Percentiles rank a stretch among this genome's conserved stretches.
These are phyloP conservation scores for Lepus europaeus DNA, from an alignment of 2,113 vertebrate genomes.

Conservation along the genomic window DNA sequence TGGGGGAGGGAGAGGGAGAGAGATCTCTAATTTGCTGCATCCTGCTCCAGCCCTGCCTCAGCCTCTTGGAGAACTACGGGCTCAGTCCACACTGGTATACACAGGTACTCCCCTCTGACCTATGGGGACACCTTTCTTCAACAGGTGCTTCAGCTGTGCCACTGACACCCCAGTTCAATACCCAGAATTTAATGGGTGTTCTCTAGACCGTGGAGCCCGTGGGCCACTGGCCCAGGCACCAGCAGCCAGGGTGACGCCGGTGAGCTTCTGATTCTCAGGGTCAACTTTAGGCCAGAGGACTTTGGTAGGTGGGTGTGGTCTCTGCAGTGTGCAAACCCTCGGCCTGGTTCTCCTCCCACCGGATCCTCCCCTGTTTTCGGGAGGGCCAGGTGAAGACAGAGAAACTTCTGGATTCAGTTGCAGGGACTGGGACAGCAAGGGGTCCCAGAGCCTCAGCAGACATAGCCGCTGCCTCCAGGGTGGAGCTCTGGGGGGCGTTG, in stretches of 20 bases:
- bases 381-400: background rate
- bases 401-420: background rate
- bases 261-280: slow-evolving; percentile 26
- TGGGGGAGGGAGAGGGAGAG: no score
- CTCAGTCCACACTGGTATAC: background rate
- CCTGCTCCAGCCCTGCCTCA: background rate
- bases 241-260: background rate
- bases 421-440: background rate
- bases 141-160: background rate
- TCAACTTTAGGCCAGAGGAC: background rate
- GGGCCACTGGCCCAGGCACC: background rate
- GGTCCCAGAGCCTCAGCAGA: no score
- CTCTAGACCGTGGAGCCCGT: background rate
- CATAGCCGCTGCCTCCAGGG: background rate
- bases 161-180: background rate
- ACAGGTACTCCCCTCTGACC: background rate
- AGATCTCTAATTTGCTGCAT: no score
- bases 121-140: background rate
- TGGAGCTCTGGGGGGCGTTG: background rate
- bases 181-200: background rate
- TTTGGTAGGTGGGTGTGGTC: background rate
- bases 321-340: background rate
- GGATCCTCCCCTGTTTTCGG: background rate
- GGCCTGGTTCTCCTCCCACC: background rate
- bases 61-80: background rate